phyloP scores from a whole-genome alignment of 2,113 vertebrate species.

The Lathamus discolor region DNA sequence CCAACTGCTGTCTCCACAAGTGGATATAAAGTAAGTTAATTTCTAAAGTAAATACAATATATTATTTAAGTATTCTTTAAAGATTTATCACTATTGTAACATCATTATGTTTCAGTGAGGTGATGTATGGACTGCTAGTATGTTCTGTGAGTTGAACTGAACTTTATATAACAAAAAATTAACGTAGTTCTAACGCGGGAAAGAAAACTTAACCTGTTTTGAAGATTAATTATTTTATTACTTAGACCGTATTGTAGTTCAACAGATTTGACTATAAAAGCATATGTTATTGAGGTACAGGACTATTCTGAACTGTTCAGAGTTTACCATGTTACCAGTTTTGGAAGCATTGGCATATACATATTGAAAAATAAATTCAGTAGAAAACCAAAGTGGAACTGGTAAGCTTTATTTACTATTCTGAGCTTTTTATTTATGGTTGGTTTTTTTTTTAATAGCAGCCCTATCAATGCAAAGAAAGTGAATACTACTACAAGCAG shows the following conservation, averaged over 20 bases:
- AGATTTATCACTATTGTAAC: background rate
- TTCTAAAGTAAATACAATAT: background rate
- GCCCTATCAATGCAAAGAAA: constrained; percentile 98
- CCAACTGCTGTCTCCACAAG: constrained; percentile 94
- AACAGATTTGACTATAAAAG: background rate
- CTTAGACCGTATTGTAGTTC: background rate
- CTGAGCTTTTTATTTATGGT: background rate
- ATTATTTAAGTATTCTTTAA: background rate
- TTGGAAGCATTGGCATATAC: background rate
- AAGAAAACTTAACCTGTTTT: background rate
- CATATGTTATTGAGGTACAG: background rate
- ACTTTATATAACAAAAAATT: background rate
- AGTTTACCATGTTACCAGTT: background rate
- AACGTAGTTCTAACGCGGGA: background rate
- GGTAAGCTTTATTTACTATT: background rate
- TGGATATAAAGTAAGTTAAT: constrained; percentile 93
- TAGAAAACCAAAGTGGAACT: background rate
- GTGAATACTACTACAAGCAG: constrained; percentile 89
- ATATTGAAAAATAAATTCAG: background rate
- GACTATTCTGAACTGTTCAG: background rate
- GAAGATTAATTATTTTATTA: background rate
- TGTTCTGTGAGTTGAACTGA: background rate
- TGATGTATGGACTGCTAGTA: background rate
- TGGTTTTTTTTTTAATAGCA: constrained; percentile 74
- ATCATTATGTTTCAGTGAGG: background rate